These are phyloP conservation scores for Dicyrtoma fusca DNA, from an alignment of 2,888 invertebrate species.

Conservation along the genomic window DNA sequence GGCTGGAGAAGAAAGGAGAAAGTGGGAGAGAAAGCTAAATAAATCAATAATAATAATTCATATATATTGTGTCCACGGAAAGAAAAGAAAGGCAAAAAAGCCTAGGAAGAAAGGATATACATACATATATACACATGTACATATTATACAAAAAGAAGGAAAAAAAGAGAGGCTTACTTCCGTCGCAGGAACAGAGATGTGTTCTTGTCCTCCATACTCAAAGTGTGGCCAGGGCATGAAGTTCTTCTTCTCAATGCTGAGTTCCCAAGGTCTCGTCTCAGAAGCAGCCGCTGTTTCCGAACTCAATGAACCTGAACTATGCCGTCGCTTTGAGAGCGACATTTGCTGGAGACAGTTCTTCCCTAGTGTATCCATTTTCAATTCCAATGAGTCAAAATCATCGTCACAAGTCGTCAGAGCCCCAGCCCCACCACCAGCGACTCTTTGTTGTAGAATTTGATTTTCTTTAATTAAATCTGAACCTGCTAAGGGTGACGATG, in stretches of 20 bases:
- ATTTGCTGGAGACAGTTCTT: slow-evolving; percentile 20
- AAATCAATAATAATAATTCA: too few relatives aligned
- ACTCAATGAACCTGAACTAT: slow-evolving; percentile 47
- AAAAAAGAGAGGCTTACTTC: slow-evolving; percentile 53
- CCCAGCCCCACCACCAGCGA: background rate
- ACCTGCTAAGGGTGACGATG: background rate
- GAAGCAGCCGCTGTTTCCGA: slow-evolving; percentile 23
- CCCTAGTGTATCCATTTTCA: slow-evolving; percentile 28
- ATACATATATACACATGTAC: too few relatives aligned
- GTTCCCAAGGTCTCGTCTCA: slow-evolving; percentile 56
- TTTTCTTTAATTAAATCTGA: background rate
- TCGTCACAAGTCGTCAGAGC: background rate
- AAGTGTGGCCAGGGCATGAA: slow-evolving; percentile 59
- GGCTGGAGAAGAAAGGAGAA: slow-evolving; percentile 5
- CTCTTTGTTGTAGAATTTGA: slow-evolving; percentile 3
- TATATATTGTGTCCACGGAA: background rate
- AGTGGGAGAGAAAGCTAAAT: background rate
- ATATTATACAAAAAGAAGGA: background rate
- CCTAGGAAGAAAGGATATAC: too few relatives aligned
- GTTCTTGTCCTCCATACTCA: slow-evolving; percentile 59
- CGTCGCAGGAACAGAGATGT: slow-evolving; percentile 58
- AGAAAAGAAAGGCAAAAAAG: background rate
- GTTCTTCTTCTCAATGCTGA: slow-evolving; percentile 57
- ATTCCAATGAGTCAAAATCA: slow-evolving; percentile 7
- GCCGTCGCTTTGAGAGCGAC: slow-evolving; percentile 36